Base-by-base conservation (phyloP, 2,113 vertebrate species). In the Oreotrochilus melanogaster region DNA sequence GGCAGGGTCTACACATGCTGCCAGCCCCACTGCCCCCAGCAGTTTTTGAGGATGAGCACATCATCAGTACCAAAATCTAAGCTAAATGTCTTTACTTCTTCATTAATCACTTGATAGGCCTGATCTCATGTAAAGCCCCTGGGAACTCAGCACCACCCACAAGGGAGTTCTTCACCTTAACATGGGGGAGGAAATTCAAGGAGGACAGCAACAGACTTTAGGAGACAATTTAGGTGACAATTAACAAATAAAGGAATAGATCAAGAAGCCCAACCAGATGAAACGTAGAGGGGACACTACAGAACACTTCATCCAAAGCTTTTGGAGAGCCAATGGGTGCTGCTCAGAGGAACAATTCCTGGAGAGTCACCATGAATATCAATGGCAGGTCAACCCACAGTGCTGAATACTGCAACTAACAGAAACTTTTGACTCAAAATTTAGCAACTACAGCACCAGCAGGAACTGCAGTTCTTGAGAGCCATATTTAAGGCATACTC, bases 301-400 rank as follows among this genome's bases (percentile, higher is more conserved):
- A 17, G 14, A 80, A 50, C 31, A 9, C 22, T 28, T 47, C 3
- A 2, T 0, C 22, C 37, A 25, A 42, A 42, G 64, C 33, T 86
- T 21, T 61, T 5, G 6, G 58, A 88, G 50, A 69, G 24, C 22
- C 48, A 23, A 8, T 0, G 0, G 47, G 12, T 43, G 53, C 78
- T 74, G 72, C 56, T 33, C 48, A 56, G 48, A 43, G 82, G 43
- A 75, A 6, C 3, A 0, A 14, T 0, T 5, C 11, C 50, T 65
- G 71, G 25, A 80, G n/a, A 15, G 4, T 16, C 30, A 45, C 33
- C 30, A 21, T 0, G 17, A 43, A 42, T 11, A 16, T 0, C 18
- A 48, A 35, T 0, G 5, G 8, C 23, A 89, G 27, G 21, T 43
- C 71, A 83, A 24, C 7, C 48, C 22, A 19, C 47, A 17, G 57